A percentile compares a stretch with the other conserved stretches of the same genome.
These are phyloP conservation scores for Phenganax marumi DNA, from an alignment of 92 coral and sea anemone species.

Conservation along the genomic window DNA sequence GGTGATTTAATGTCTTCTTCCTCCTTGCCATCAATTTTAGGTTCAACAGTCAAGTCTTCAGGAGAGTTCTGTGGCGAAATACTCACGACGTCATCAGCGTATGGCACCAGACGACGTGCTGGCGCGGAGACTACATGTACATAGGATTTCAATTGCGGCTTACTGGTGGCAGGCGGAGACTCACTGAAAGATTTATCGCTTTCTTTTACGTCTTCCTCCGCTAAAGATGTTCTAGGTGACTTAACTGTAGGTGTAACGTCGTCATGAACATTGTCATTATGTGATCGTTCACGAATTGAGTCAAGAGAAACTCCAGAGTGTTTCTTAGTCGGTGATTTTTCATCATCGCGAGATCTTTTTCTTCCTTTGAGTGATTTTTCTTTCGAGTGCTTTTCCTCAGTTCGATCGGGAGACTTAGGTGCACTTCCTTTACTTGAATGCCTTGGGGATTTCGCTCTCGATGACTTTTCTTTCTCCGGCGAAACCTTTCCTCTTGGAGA, in stretches of 20 bases:
- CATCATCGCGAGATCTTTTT: neutral
- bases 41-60: neutral
- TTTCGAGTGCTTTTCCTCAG: neutral
- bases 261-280: neutral
- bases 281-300: neutral
- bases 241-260: neutral
- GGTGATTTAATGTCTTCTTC: neutral
- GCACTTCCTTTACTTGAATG: neutral
- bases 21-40: neutral
- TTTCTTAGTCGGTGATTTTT: neutral
- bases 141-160: neutral
- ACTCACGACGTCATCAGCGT: conserved; percentile 1
- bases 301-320: neutral
- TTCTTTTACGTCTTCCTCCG: neutral
- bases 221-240: neutral
- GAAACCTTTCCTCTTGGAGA: neutral
- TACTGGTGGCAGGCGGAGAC: neutral
- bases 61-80: neutral
- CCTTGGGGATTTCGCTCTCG: neutral
- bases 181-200: neutral
- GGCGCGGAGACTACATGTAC: neutral
- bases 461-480: neutral
- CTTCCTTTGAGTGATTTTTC: neutral
- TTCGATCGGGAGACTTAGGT: neutral
- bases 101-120: neutral